phyloP scores from a whole-genome alignment of 2,113 vertebrate genomes.

The Prolemur simus region DNA sequence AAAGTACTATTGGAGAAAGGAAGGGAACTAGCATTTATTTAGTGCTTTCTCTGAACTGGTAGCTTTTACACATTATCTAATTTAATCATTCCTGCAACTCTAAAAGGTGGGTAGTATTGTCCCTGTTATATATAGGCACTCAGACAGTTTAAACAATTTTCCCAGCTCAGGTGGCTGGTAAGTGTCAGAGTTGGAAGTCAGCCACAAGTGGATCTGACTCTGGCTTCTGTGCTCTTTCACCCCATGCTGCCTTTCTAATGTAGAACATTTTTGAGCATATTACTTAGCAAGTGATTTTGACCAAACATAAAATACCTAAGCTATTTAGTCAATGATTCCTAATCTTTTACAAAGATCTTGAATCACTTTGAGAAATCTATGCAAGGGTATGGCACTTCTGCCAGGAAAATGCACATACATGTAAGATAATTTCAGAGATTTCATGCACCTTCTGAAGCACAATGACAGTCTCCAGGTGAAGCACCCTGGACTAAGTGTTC shows the following conservation, averaged over 20 bases:
- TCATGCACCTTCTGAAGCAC: background rate
- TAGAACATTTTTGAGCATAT: background rate
- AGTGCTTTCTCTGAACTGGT: background rate
- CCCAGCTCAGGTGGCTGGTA: background rate
- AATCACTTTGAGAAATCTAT: background rate
- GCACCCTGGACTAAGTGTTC: background rate
- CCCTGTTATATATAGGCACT: background rate
- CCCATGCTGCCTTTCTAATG: background rate
- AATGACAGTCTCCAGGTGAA: background rate
- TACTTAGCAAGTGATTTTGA: background rate
- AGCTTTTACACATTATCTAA: background rate
- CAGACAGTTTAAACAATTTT: background rate
- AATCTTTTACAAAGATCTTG: background rate
- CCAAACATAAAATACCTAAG: constrained; percentile 11
- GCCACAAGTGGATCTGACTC: background rate
- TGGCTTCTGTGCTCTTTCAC: background rate
- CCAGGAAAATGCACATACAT: background rate
- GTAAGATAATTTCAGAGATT: background rate
- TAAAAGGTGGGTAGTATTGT: background rate
- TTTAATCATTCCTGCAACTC: background rate
- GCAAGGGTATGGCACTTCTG: background rate
- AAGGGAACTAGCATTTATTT: background rate
- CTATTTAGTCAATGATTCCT: background rate
- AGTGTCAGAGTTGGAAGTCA: background rate
- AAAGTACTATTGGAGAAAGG: background rate